Conservation (phyloP, 2,113 vertebrate genomes). For the Eubucco bourcierii region DNA sequence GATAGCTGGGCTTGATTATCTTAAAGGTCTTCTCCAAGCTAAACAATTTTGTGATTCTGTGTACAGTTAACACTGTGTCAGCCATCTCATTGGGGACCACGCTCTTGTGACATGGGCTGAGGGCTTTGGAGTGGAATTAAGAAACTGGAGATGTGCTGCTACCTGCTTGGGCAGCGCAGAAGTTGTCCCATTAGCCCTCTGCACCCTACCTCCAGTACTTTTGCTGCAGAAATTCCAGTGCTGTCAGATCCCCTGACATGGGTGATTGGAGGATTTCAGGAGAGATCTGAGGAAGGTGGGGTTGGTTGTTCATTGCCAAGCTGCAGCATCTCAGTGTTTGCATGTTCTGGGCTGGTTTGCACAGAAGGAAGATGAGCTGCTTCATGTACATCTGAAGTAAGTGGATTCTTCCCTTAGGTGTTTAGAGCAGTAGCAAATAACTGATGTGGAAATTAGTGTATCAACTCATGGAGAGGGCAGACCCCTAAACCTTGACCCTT, state of each 20-base stretch:
- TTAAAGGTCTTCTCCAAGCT: too few relatives aligned
- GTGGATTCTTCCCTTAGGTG: background rate
- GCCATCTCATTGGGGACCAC: background rate
- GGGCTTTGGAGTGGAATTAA: background rate
- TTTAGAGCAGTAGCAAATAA: background rate
- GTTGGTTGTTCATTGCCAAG: background rate
- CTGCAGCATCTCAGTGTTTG: background rate
- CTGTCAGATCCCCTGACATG: rapidly evolving
- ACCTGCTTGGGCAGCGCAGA: background rate
- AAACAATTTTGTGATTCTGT: too few relatives aligned
- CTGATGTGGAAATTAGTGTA: background rate
- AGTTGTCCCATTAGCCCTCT: background rate
- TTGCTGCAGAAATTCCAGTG: rapidly evolving
- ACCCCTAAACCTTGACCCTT: background rate
- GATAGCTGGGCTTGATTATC: too few relatives aligned
- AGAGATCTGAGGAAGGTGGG: background rate
- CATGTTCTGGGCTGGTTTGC: background rate
- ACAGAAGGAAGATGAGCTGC: background rate
- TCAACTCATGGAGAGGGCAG: background rate
- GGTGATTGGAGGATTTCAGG: background rate
- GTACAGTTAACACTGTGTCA: background rate
- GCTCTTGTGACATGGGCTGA: background rate
- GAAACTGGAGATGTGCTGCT: background rate
- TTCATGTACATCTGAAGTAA: rapidly evolving
- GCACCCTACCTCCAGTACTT: background rate